A percentile compares a stretch with the other conserved stretches of the same genome.
These are phyloP conservation scores for Chlorops oryzae DNA, from an alignment of 1,140 invertebrate species.

Conservation along the genomic window DNA sequence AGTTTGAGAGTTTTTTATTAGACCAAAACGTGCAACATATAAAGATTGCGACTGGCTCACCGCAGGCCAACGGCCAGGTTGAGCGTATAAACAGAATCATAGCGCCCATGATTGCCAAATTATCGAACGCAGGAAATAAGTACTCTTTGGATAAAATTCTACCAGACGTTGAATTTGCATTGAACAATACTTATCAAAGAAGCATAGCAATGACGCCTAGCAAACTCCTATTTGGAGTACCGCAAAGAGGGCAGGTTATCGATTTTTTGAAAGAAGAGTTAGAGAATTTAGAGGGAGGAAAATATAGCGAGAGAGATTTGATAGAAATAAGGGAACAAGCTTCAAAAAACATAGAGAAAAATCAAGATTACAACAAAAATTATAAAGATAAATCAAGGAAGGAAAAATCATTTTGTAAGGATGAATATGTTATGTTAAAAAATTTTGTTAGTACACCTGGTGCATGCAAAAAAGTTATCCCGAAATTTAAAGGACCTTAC, in stretches of 20 bases:
- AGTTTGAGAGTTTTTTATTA: no score
- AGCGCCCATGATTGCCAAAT: constrained; percentile 18
- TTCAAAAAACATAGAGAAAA: neutral
- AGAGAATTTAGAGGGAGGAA: no score
- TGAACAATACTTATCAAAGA: constrained; percentile 24
- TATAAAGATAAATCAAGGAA: neutral
- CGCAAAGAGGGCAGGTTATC: no score
- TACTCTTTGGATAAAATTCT: constrained; percentile 19
- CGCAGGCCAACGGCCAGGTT: no score
- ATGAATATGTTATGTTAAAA: neutral
- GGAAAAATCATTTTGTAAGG: neutral
- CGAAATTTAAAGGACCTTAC: neutral
- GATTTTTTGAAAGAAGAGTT: no score
- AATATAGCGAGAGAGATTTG: neutral
- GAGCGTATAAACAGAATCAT: constrained; percentile 21
- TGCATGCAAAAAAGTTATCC: neutral
- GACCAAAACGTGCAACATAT: no score
- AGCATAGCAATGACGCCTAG: constrained; percentile 18
- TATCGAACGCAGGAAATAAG: neutral
- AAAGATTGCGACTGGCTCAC: no score
- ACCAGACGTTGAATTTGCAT: constrained; percentile 18
- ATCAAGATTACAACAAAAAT: neutral
- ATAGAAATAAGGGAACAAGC: no score
- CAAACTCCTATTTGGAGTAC: constrained; percentile 18
- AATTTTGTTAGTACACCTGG: neutral